Conservation (phyloP, 1,140 invertebrate genomes). For the Pteromalus puparum region DNA sequence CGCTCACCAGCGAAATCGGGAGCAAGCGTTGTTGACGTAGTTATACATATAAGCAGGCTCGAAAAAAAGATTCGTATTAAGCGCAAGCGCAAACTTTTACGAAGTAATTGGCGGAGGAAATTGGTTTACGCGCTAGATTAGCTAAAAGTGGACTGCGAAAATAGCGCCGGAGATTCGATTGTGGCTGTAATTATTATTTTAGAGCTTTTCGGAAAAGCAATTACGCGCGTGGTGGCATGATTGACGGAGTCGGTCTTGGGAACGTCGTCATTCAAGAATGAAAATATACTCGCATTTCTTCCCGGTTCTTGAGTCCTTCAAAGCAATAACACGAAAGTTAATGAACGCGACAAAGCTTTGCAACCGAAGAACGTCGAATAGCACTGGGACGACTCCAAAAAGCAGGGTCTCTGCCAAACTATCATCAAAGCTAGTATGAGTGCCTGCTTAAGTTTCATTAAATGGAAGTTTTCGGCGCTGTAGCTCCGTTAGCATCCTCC, state of each 20-base stretch:
- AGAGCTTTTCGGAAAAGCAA: no score
- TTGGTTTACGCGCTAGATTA: not conserved
- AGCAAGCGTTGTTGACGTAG: not conserved
- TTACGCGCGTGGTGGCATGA: no score
- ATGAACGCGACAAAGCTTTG: not conserved
- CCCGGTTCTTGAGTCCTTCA: not conserved
- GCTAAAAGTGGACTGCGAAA: no score
- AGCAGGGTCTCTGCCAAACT: not conserved
- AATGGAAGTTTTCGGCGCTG: conserved; percentile 4
- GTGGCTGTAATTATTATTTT: no score
- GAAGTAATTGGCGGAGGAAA: not conserved
- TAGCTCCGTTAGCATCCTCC: not conserved
- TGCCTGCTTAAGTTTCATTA: conserved; percentile 16
- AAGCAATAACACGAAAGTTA: no score
- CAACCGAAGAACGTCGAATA: not conserved
- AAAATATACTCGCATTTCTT: not conserved
- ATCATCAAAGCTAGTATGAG: not conserved
- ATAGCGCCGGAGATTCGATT: no score
- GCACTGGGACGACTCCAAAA: not conserved
- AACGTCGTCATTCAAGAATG: not conserved
- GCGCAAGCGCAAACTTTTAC: not conserved
- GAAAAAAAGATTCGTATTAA: not conserved
- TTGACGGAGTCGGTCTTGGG: no score
- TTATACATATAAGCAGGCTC: not conserved
- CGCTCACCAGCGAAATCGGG: not conserved